Conservation (phyloP, 2,888 invertebrate genomes). For the Quadriops clusia region DNA sequence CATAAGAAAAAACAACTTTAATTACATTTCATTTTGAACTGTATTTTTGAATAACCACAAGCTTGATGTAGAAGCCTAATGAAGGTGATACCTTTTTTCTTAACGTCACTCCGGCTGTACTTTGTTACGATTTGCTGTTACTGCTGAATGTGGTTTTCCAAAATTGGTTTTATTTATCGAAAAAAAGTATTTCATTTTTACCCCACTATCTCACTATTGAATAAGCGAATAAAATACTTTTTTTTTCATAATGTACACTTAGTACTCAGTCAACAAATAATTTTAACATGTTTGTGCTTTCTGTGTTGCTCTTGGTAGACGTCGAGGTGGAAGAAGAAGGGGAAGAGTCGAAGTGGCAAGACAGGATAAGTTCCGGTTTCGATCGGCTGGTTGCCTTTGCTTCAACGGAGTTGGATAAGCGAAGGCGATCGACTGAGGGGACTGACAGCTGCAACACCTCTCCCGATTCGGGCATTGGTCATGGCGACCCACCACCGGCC, state of each 20-base stretch:
- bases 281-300: conserved; percentile 6
- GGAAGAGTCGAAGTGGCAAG: conserved; percentile 83
- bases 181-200: too few relatives aligned
- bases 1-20: too few relatives aligned
- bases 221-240: too few relatives aligned
- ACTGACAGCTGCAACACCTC: conserved; percentile 67
- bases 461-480: conserved; percentile 77
- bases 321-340: conserved; percentile 54
- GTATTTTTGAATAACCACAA: too few relatives aligned
- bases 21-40: too few relatives aligned
- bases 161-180: too few relatives aligned
- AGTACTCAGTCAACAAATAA: conserved; percentile 9
- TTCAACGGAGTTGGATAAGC: conserved; percentile 80
- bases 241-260: conserved; percentile 8
- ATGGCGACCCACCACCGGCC: conserved; percentile 45
- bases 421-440: conserved; percentile 72
- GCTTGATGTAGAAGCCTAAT: too few relatives aligned
- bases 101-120: too few relatives aligned
- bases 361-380: conserved; percentile 85
- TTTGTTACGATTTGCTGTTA: too few relatives aligned
- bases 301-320: conserved; percentile 33
- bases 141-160: too few relatives aligned
- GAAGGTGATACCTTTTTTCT: too few relatives aligned
- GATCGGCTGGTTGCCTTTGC: conserved; percentile 89
- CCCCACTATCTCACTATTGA: too few relatives aligned